These are phyloP conservation scores for Notothenia coriiceps DNA, from an alignment of 2,113 vertebrate genomes.

Conservation along the genomic window DNA sequence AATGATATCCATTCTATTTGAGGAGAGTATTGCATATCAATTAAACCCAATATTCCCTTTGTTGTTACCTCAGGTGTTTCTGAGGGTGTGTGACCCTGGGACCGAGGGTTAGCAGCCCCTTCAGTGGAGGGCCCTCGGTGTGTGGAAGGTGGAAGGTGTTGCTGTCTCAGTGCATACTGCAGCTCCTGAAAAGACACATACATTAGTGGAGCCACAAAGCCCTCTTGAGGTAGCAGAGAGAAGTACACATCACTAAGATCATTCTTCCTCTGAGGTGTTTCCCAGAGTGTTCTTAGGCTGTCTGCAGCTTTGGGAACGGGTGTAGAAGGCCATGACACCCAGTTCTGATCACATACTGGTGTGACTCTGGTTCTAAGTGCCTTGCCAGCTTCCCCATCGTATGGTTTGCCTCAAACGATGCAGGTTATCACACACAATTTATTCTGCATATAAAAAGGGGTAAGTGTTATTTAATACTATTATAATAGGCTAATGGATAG, in stretches of 20 bases:
- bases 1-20: neutral
- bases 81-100: slow-evolving; percentile 4
- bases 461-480: too few relatives aligned
- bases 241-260: neutral
- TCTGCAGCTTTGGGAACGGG: neutral
- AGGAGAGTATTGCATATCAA: neutral
- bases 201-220: neutral
- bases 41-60: neutral
- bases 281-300: neutral
- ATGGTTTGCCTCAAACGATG: neutral
- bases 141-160: slow-evolving; percentile 32
- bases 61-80: slow-evolving; percentile 39
- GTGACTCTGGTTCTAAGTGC: neutral
- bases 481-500: too few relatives aligned
- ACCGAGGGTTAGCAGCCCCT: slow-evolving; percentile 42
- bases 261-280: neutral
- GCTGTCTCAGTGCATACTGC: slow-evolving; percentile 72
- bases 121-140: slow-evolving; percentile 20
- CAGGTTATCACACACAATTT: neutral
- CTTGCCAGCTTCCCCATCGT: neutral
- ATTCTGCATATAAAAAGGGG: too few relatives aligned
- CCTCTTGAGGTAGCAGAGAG: slow-evolving; percentile 23
- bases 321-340: neutral
- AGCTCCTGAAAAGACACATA: slow-evolving; percentile 75
- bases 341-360: neutral